Base-by-base conservation (phyloP, 1,140 invertebrate species). In the Orchesella cincta region DNA sequence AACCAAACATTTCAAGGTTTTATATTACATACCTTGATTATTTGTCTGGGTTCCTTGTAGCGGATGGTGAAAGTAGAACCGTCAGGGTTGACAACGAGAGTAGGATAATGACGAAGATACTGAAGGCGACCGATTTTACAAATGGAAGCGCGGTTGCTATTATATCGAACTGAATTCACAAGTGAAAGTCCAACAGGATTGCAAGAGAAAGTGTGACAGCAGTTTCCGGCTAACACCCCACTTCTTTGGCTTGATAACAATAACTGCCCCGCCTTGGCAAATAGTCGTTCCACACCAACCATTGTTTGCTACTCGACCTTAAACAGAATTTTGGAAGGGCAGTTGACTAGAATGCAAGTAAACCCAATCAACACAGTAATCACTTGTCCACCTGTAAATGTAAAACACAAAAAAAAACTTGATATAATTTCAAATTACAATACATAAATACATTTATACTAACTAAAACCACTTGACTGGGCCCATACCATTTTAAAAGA, bases 21-120 rank as follows among this genome's bases (percentile, higher is more conserved):
- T 73, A 12, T 31, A 62, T 36, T 16, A 39, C 18, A 82, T 86
- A 94, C 93, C 87, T 89, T 92, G 31, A 98, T 93, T 78, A 97
- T 93, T 86, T 89, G 89, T 76, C 93, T 86, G 8, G 95, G 95
- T 85, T 94, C 93, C 78, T 90, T 87, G 84, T 97, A 95, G 80
- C 91, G 87, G 33, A 95, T 91, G 46, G 88, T 92, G 77, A 93
- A 90, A 64, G 91, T 93, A 67, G 94, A 93, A 70, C 95, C 95
- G 89, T 97, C 92, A 1, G 93, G 87, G 34, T 90, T 86, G 29
- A 96, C 91, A 0, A 98, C 82, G 57, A 89, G 84, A 0, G 92
- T 92, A 75, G 92, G 92, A 88, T 94, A 95, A 52, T 86, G 88
- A 78, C 90, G 88, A n/a, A 88, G 84, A 84, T 93, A 94, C 1